Evolutionary conservation across 2,888 invertebrate genomes (phyloP).

Genomic region (Lasioglossum oenotherae): DNA sequence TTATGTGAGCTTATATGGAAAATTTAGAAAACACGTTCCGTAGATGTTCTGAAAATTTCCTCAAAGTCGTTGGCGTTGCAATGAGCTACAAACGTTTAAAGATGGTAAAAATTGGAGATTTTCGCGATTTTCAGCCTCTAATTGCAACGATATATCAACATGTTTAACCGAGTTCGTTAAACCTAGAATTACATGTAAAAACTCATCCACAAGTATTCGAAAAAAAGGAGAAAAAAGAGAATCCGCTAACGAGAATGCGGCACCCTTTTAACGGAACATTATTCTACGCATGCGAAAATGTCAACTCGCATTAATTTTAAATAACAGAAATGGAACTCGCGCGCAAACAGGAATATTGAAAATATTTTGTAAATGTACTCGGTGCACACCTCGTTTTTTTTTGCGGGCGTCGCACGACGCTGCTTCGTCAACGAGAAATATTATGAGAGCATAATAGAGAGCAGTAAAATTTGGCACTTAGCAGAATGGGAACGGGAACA

Average conservation of each 20-base stretch:
- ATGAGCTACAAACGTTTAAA: too few species aligned
- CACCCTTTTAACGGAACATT: slow-evolving; percentile 2
- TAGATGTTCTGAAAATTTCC: too few species aligned
- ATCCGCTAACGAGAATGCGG: slow-evolving; percentile 9
- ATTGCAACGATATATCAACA: too few species aligned
- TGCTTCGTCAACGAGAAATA: slow-evolving; percentile 48
- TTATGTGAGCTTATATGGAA: too few species aligned
- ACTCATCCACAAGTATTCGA: neutral
- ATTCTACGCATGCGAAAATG: neutral
- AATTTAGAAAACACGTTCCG: too few species aligned
- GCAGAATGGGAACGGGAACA: slow-evolving; percentile 79
- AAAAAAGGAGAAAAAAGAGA: neutral
- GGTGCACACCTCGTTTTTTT: too few species aligned
- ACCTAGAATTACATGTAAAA: too few species aligned
- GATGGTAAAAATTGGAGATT: too few species aligned
- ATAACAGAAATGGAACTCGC: neutral
- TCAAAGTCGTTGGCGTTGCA: too few species aligned
- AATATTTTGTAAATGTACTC: slow-evolving; percentile 8
- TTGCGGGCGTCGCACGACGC: slow-evolving; percentile 43
- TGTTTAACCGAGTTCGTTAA: too few species aligned
- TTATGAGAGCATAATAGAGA: slow-evolving; percentile 68
- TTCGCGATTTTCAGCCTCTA: too few species aligned
- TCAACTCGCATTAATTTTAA: slow-evolving; percentile 27
- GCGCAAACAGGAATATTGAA: neutral
- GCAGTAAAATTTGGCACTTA: slow-evolving; percentile 71